These are phyloP conservation scores for Troides oblongomaculatus DNA, from an alignment of 2,888 invertebrate species.

Conservation along the genomic window DNA sequence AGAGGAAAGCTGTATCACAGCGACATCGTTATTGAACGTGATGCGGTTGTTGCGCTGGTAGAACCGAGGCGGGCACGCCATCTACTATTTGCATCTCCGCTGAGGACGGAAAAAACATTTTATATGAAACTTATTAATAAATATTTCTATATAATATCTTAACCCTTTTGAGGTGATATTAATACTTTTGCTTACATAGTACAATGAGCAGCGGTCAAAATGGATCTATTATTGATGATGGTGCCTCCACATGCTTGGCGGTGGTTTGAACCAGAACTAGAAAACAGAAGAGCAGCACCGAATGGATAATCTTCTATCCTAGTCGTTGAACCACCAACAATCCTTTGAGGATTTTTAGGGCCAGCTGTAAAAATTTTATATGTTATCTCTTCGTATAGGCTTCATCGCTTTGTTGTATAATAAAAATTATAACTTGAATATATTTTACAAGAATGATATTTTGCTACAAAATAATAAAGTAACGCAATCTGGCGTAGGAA, in stretches of 20 bases:
- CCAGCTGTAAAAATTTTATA: background rate
- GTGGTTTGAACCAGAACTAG: conserved; percentile 31
- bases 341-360: conserved; percentile 28
- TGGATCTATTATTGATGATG: conserved; percentile 38
- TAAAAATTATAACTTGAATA: no score
- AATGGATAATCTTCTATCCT: conserved; percentile 36
- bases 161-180: background rate
- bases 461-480: no score
- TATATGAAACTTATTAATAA: background rate
- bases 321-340: conserved; percentile 37
- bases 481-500: no score
- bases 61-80: conserved; percentile 44
- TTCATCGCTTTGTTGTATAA: no score
- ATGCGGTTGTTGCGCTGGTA: conserved; percentile 37
- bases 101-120: conserved; percentile 6
- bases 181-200: conserved; percentile 34
- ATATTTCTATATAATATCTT: background rate
- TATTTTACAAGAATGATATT: no score
- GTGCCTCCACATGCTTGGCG: conserved; percentile 40
- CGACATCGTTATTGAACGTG: conserved; percentile 44
- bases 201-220: conserved; percentile 42
- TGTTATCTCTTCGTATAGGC: no score
- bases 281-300: conserved; percentile 32
- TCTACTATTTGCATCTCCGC: conserved; percentile 30
- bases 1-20: conserved; percentile 40